Conservation (phyloP, 2,888 invertebrate genomes). For the Asteroscopus sphinx region DNA sequence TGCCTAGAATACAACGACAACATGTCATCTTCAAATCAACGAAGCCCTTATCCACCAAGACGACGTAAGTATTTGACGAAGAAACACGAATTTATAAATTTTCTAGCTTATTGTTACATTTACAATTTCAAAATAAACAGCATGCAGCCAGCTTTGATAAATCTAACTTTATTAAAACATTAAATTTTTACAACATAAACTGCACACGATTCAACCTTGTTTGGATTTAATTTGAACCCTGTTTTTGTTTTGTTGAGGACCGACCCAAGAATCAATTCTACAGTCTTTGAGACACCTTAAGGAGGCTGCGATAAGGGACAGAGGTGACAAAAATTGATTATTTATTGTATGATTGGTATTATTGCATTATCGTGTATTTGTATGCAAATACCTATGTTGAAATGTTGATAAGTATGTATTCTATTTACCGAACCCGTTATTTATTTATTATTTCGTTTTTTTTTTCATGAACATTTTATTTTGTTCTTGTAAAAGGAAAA, state of each 20-base stretch:
- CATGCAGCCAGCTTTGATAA: constrained; percentile 54
- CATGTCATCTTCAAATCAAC: constrained; percentile 95
- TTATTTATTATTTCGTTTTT: constrained; percentile 24
- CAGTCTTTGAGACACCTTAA: constrained; percentile 80
- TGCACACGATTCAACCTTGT: constrained; percentile 58
- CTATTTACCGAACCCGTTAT: constrained; percentile 33
- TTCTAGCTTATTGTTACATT: constrained; percentile 45
- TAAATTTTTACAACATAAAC: constrained; percentile 57
- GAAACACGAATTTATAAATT: constrained; percentile 15
- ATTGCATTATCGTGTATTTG: constrained; percentile 53
- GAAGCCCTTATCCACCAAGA: constrained; percentile 95
- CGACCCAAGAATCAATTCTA: constrained; percentile 80
- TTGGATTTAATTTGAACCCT: constrained; percentile 70
- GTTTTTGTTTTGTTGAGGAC: constrained; percentile 78
- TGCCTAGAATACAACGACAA: constrained; percentile 95
- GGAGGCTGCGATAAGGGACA: constrained; percentile 78
- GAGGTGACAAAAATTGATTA: constrained; percentile 73
- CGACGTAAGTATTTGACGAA: constrained; percentile 92
- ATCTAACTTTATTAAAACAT: constrained; percentile 47
- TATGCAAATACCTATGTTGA: constrained; percentile 49
- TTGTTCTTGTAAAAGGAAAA: constrained; percentile 38
- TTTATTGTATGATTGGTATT: constrained; percentile 65
- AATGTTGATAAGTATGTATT: constrained; percentile 40
- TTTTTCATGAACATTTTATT: constrained; percentile 29
- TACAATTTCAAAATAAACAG: constrained; percentile 38